phyloP scores from a whole-genome alignment of 2,888 invertebrate genomes.

The Hybos culiciformis region DNA sequence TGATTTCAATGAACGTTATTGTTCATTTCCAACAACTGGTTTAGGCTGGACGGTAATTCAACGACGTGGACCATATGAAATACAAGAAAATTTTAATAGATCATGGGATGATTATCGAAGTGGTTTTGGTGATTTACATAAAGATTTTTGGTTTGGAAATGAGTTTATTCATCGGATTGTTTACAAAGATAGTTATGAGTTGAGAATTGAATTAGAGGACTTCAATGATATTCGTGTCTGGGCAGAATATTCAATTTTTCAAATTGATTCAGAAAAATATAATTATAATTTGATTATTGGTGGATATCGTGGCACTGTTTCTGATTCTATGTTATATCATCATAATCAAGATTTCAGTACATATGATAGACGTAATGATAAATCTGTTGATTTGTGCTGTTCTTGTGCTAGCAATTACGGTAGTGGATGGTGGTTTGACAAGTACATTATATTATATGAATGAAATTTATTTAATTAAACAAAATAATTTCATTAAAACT shows the following conservation, averaged over 20 bases:
- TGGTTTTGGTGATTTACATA: slow-evolving; percentile 41
- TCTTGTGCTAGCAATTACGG: slow-evolving; percentile 42
- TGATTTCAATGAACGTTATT: slow-evolving; percentile 37
- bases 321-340: slow-evolving; percentile 41
- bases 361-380: slow-evolving; percentile 36
- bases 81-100: slow-evolving; percentile 39
- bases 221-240: slow-evolving; percentile 37
- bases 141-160: slow-evolving; percentile 48
- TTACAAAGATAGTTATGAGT: slow-evolving; percentile 29
- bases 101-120: slow-evolving; percentile 42
- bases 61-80: slow-evolving; percentile 29
- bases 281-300: slow-evolving; percentile 37
- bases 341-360: slow-evolving; percentile 37
- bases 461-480: not conserved
- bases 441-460: slow-evolving; percentile 22
- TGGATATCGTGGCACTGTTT: slow-evolving; percentile 39
- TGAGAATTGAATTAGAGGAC: slow-evolving; percentile 41
- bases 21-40: slow-evolving; percentile 37
- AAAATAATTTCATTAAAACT: not conserved
- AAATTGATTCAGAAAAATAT: slow-evolving; percentile 33
- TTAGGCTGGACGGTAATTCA: slow-evolving; percentile 44
- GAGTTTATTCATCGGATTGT: slow-evolving; percentile 39
- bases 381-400: slow-evolving; percentile 38
- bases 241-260: slow-evolving; percentile 39
- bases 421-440: slow-evolving; percentile 49